Percentiles rank a stretch among this genome's conserved stretches.
Conservation (phyloP, 1,140 invertebrate species). For the Bradysia coprophila region DNA sequence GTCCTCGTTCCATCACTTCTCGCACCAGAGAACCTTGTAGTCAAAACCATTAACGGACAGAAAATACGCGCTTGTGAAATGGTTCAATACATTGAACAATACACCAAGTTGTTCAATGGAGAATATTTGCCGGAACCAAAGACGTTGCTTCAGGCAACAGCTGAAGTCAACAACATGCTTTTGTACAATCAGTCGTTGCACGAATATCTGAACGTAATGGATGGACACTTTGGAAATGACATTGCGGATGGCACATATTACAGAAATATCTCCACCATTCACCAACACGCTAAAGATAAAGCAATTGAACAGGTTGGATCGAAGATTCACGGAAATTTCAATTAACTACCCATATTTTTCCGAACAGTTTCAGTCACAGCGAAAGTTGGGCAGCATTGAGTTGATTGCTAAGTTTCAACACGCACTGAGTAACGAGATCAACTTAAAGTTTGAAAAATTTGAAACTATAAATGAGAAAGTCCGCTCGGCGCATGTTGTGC, state of each 20-base stretch:
- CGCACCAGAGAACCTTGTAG: slow-evolving; percentile 74
- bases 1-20: slow-evolving; percentile 76
- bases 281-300: background rate
- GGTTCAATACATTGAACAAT: slow-evolving; percentile 94
- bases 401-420: background rate
- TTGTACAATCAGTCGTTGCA: background rate
- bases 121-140: slow-evolving; percentile 27
- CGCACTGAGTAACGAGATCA: background rate
- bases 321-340: background rate
- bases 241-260: background rate
- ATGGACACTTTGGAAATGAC: background rate
- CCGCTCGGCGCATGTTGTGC: too few species aligned
- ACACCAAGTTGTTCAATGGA: slow-evolving; percentile 91
- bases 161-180: background rate
- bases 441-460: too few species aligned
- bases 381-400: background rate
- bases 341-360: background rate
- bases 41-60: slow-evolving; percentile 91
- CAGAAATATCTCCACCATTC: background rate
- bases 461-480: too few species aligned
- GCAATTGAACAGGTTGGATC: background rate
- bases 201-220: background rate
- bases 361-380: background rate
- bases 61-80: slow-evolving; percentile 84
- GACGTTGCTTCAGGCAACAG: background rate